phyloP scores from a whole-genome alignment of 2,888 invertebrate species.

The Isoperla grammatica region DNA sequence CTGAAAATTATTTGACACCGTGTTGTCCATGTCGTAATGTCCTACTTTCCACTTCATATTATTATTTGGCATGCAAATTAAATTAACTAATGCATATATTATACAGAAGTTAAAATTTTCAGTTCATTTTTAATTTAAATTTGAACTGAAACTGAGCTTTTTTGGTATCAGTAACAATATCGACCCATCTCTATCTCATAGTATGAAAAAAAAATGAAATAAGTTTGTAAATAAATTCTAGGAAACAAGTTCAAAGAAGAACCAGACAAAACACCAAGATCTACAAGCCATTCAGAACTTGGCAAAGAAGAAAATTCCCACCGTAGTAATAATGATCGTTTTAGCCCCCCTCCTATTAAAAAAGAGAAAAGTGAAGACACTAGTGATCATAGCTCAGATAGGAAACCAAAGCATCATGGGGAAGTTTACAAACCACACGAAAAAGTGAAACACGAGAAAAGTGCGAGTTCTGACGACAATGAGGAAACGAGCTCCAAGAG shows the following conservation, averaged over 20 bases:
- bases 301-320: conserved; percentile 39
- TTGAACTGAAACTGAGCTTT: no score
- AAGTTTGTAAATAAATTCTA: no score
- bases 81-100: no score
- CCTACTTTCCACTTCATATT: no score
- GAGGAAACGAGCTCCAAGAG: conserved; percentile 27
- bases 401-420: background rate
- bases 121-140: no score
- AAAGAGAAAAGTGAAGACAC: background rate
- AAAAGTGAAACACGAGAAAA: conserved; percentile 18
- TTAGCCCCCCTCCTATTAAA: background rate
- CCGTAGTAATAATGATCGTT: conserved; percentile 40
- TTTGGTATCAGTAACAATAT: no score
- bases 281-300: conserved; percentile 43
- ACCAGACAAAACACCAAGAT: conserved; percentile 41
- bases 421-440: background rate
- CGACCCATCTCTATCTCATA: no score
- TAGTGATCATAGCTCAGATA: background rate
- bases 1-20: no score
- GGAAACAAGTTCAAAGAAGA: conserved; percentile 32
- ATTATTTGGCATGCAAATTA: no score
- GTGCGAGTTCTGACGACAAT: conserved; percentile 26
- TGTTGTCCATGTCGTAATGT: no score
- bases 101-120: no score
- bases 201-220: no score